A percentile compares a stretch with the other conserved stretches of the same genome.
Evolutionary conservation across 2,113 vertebrate genomes (phyloP).

Genomic region (Hemiscyllium ocellatum): DNA sequence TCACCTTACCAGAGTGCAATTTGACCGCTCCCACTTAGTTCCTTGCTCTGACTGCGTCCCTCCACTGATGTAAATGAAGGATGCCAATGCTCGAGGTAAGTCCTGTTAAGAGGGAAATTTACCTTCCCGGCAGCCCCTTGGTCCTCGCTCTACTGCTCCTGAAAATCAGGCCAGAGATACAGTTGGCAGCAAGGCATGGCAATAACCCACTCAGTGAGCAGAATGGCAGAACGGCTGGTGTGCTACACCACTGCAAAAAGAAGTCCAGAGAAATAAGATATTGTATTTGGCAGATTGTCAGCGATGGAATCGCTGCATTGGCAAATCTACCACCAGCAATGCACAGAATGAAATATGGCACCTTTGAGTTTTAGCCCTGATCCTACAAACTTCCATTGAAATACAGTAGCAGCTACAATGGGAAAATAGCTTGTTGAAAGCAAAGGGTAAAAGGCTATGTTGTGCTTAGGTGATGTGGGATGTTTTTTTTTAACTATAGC

Average conservation of each 20-base stretch:
- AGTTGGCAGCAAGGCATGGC: background rate
- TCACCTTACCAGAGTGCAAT: no score
- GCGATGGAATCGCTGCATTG: background rate
- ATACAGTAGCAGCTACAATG: slow-evolving; percentile 23
- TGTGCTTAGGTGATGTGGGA: slow-evolving; percentile 1
- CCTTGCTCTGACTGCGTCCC: no score
- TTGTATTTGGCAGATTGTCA: slow-evolving; percentile 14
- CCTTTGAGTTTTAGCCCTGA: background rate
- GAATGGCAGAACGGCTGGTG: background rate
- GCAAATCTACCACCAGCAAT: background rate
- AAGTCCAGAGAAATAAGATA: background rate
- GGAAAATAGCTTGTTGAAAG: slow-evolving; percentile 16
- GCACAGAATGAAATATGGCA: background rate
- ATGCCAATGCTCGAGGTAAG: no score
- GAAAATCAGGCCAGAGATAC: no score
- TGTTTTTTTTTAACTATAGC: slow-evolving; percentile 7
- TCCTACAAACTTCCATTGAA: background rate
- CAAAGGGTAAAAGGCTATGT: slow-evolving; percentile 19
- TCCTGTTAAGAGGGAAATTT: no score
- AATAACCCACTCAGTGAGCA: background rate
- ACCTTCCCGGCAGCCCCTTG: no score
- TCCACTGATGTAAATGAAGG: no score
- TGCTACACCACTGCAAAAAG: background rate
- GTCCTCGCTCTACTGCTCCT: no score
- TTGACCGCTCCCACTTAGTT: no score